Evolutionary conservation across 1,140 invertebrate species (phyloP), one percentile per base, ranked within the genome.

Genomic region (Varroa destructor): DNA sequence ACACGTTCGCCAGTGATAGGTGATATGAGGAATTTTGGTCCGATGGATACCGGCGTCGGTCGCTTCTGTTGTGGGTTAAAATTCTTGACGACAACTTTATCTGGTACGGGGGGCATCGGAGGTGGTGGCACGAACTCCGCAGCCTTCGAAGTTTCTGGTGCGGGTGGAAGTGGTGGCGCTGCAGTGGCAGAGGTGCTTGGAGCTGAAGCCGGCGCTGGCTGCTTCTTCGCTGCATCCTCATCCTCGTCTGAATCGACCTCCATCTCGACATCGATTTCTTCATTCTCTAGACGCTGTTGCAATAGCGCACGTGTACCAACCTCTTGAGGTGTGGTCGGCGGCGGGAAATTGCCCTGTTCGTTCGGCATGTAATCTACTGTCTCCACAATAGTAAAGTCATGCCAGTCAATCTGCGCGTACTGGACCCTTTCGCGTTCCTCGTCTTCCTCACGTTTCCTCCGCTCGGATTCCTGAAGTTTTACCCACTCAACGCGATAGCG

Each of bases 351-450:
- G 42, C 94, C 93, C 10, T 88, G 87, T 81, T 99, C 96, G 77
- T 91, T 92, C 0, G 91, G 89, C 75, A 97, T 92, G 80, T 98
- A 99, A 80, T 99, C 97, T 0, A 99, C 95, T 0, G 95, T 99
- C 81, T 99, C 96, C 0, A 99, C 97, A 0, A 99, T 94, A 1
- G 99, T 95, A 83, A 99, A 99, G 81, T 99, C 95, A 79, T 99
- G 97, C 97, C 97, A 99, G 79, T 99, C 97, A 75, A 99, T 97
- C 77, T 94, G 91, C 1, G 93, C 91, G 79, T 98, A 98, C 0
- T 94, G 93, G 51, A 97, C 86, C 81, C 94, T 85, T 81, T 99
- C 97, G 55, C 89, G 86, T 80, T 99, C 96, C 25, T 91, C 84
- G 77, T 91, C 90, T 76, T 96, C 93, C 79, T 98, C 93, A 79